Conservation (phyloP, 2,888 invertebrate species). For the Tipula unca region DNA sequence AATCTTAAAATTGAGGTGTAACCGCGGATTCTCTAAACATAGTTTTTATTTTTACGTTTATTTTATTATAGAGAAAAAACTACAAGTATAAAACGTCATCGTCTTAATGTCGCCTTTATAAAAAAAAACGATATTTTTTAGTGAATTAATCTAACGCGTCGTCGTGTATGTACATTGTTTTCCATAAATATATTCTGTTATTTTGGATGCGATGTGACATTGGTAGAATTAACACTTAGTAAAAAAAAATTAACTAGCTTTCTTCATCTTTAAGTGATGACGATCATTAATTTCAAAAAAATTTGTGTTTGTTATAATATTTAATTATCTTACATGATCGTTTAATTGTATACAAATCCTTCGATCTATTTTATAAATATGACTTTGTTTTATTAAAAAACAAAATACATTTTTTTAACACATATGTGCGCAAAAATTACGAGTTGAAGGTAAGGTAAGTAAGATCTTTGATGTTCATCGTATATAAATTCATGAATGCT, state of each 20-base stretch:
- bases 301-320: background rate
- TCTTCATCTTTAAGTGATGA: background rate
- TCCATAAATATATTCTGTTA: background rate
- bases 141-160: background rate
- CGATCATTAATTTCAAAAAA: background rate
- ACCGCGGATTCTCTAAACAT: background rate
- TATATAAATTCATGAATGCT: background rate
- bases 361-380: background rate
- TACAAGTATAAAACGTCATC: background rate
- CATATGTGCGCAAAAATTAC: background rate
- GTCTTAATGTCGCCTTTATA: background rate
- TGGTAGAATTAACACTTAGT: background rate
- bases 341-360: background rate
- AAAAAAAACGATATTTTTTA: background rate
- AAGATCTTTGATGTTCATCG: background rate
- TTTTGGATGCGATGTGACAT: background rate
- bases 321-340: background rate
- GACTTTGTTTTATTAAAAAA: background rate
- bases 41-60: background rate
- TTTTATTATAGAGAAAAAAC: background rate
- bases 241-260: background rate
- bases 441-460: background rate
- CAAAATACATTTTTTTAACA: background rate
- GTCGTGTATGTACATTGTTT: background rate
- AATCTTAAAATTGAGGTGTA: background rate